These are phyloP conservation scores for Cichladusa arquata DNA, from an alignment of 2,113 vertebrate genomes.

Conservation along the genomic window DNA sequence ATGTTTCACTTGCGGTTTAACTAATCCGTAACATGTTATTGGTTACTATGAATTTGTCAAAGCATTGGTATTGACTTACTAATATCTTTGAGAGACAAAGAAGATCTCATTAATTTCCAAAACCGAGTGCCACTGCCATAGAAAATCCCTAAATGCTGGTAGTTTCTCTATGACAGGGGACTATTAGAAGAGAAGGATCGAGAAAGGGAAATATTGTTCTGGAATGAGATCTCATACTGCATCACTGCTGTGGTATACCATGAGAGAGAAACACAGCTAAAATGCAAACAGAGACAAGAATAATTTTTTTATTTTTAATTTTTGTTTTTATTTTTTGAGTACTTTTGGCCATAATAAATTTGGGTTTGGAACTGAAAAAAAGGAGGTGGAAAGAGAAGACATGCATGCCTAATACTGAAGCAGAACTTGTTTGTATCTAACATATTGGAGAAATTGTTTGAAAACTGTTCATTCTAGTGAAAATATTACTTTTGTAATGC, in stretches of 20 bases:
- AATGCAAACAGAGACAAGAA: background rate
- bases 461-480: constrained; percentile 70
- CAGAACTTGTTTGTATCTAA: constrained; percentile 51
- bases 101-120: constrained; percentile 35
- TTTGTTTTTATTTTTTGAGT: background rate
- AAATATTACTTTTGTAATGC: constrained; percentile 74
- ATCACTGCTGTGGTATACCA: constrained; percentile 22
- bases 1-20: constrained; percentile 35
- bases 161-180: background rate
- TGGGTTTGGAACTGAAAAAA: constrained; percentile 59
- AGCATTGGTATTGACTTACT: constrained; percentile 31
- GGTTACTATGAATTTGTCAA: constrained; percentile 13
- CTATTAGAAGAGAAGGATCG: constrained; percentile 28
- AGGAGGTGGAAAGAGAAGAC: constrained; percentile 63
- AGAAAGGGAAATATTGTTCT: constrained; percentile 43
- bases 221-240: background rate
- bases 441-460: constrained; percentile 66
- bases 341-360: constrained; percentile 50
- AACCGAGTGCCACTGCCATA: background rate
- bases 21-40: constrained; percentile 32
- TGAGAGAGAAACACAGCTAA: constrained; percentile 32
- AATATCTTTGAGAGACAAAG: constrained; percentile 24
- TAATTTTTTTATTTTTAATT: background rate
- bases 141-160: background rate
- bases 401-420: constrained; percentile 47